A percentile compares a stretch with the other conserved stretches of the same genome.
phyloP scores from a whole-genome alignment of 2,113 vertebrate genomes.

The Pipra filicauda region DNA sequence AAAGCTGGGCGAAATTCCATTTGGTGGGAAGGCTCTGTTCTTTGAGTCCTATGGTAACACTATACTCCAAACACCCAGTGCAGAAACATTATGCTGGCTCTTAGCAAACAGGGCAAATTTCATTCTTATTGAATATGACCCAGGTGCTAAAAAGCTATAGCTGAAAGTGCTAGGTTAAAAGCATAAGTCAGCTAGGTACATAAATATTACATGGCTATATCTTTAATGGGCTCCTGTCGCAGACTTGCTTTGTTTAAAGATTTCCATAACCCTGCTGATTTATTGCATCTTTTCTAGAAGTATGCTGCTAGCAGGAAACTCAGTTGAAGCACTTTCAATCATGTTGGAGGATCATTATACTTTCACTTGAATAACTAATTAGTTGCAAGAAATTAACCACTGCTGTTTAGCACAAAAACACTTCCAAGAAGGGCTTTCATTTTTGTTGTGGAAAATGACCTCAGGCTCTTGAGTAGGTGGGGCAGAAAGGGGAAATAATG shows the following conservation, averaged over 20 bases:
- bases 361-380: slow-evolving; percentile 74
- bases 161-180: slow-evolving; percentile 43
- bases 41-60: not conserved
- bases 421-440: slow-evolving; percentile 33
- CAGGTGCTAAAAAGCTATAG: slow-evolving; percentile 13
- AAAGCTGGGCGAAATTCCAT: not conserved
- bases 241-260: slow-evolving; percentile 64
- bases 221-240: slow-evolving; percentile 28
- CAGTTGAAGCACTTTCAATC: slow-evolving; percentile 78
- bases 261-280: slow-evolving; percentile 79
- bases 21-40: not conserved
- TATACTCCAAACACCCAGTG: not conserved
- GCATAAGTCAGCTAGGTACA: not conserved
- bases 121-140: not conserved
- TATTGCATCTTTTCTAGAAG: slow-evolving; percentile 66
- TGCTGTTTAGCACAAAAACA: slow-evolving; percentile 61
- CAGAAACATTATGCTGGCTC: not conserved
- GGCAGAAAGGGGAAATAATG: slow-evolving; percentile 14
- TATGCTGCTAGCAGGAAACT: slow-evolving; percentile 66
- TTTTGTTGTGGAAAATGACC: slow-evolving; percentile 62
- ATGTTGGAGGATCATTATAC: slow-evolving; percentile 70
- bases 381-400: slow-evolving; percentile 70
- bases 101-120: not conserved
- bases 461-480: not conserved
- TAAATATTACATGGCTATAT: not conserved